Evolutionary conservation across 2,888 invertebrate species (phyloP), one percentile per base, ranked within the genome.

Genomic region (Thelaira solivaga): DNA sequence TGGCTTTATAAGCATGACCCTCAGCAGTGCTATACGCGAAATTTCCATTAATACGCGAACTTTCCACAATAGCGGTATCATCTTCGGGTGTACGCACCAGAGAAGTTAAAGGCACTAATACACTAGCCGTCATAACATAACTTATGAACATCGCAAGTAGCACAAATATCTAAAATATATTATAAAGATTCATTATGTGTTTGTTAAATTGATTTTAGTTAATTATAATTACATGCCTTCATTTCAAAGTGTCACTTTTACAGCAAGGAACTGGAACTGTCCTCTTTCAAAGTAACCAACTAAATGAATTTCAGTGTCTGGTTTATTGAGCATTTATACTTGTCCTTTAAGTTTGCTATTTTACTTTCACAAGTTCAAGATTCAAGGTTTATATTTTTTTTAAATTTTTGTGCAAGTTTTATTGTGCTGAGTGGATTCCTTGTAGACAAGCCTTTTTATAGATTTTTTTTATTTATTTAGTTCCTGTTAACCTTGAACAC

Each of bases 11-110:
- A 18, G 90, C 90, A 82, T 90, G 91, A 76, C 89, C 90, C 85
- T 91, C 91, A 53, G 89, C 86, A 47, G 90, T 89, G 82, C 90
- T 90, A 86, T 91, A 91, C 39, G 90, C 90, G 84, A 91, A 91
- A 86, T 90, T 91, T 68, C 90, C 90, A 64, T 90, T 91, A 68
- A 91, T 82, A 29, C 90, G 87, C 80, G 90, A 90, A 34, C 89
- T 90, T 84, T 89, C 89, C 84, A 91, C 90, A 82, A 91, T 86
- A 76, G 91, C 90, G 55, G 89, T 90, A 87, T 91, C 91, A 80
- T 89, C 87, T 81, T 86, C 85, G 29, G 91, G 91, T 7, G 89
- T 88, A 61, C 90, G 88, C 57, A 85, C 34, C 3, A 83, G 67
- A 2, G 83, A 77, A 22, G 83, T 79, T 41, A 82, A 61, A 8